These are phyloP conservation scores for Pyralis farinalis DNA, from an alignment of 2,888 invertebrate genomes.

Conservation along the genomic window DNA sequence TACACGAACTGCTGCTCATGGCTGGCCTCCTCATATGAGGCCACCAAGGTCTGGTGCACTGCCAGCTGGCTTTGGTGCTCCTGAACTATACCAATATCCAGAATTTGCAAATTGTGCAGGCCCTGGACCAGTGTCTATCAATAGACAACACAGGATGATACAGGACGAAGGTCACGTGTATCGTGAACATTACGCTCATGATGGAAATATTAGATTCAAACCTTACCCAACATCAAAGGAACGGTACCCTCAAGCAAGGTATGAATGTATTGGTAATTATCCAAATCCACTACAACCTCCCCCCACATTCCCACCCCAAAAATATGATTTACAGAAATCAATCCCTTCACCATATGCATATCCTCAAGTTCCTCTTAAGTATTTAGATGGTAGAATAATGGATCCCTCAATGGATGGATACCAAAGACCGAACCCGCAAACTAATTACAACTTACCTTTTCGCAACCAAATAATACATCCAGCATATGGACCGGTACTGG, in stretches of 20 bases:
- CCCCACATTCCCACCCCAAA: conserved; percentile 48
- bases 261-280: conserved; percentile 70
- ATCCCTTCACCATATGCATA: conserved; percentile 52
- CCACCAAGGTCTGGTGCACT: conserved; percentile 32
- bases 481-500: conserved; percentile 49
- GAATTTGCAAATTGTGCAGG: conserved; percentile 59
- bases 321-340: conserved; percentile 63
- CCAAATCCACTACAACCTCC: conserved; percentile 59
- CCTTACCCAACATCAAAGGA: conserved; percentile 68
- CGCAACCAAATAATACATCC: conserved; percentile 59
- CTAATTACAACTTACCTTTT: conserved; percentile 49
- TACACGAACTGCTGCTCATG: conserved; percentile 42
- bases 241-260: conserved; percentile 62
- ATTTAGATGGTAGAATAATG: conserved; percentile 55
- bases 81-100: conserved; percentile 61
- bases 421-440: conserved; percentile 55
- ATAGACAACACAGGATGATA: conserved; percentile 45
- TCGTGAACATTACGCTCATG: conserved; percentile 57
- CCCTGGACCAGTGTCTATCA: conserved; percentile 47
- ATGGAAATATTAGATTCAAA: conserved; percentile 60
- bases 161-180: conserved; percentile 59
- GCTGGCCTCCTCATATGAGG: conserved; percentile 53
- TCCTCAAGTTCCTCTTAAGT: conserved; percentile 55
- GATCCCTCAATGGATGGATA: conserved; percentile 58
- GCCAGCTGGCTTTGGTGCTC: conserved; percentile 37